Conservation (phyloP, 2,797 vertebrate species). For the Chloroceryle inda region DNA sequence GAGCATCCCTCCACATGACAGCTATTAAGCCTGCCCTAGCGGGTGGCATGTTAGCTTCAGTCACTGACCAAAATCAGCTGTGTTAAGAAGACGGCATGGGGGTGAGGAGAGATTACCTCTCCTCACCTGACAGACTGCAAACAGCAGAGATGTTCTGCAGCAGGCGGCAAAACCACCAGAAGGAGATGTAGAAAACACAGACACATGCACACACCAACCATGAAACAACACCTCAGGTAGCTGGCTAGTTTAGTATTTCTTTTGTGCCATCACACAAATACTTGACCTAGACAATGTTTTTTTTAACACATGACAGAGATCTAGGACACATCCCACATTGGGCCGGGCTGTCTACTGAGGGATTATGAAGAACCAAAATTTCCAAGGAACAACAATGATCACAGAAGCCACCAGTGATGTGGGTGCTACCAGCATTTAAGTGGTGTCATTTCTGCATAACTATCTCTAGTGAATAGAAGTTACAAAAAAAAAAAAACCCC, state of each 20-base stretch:
- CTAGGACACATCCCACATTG: not conserved
- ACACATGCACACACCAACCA: no score
- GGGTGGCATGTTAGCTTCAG: not conserved
- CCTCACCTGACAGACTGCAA: not conserved
- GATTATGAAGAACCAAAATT: not conserved
- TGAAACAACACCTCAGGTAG: not conserved
- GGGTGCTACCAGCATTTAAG: not conserved
- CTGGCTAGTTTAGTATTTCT: not conserved
- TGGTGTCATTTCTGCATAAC: not conserved
- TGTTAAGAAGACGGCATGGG: not conserved
- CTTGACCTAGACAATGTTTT: not conserved
- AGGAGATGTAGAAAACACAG: not conserved
- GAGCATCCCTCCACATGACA: not conserved
- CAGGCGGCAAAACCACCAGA: not conserved
- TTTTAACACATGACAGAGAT: not conserved
- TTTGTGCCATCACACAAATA: not conserved
- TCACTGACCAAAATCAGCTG: not conserved
- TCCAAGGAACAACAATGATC: not conserved
- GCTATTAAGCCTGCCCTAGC: not conserved
- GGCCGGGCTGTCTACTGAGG: not conserved
- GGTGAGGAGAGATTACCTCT: not conserved
- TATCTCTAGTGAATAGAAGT: not conserved
- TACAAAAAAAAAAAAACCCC: not conserved
- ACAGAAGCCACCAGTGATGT: not conserved
- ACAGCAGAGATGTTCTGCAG: not conserved